phyloP scores from a whole-genome alignment of 2,888 invertebrate species.

The Noctua janthina region DNA sequence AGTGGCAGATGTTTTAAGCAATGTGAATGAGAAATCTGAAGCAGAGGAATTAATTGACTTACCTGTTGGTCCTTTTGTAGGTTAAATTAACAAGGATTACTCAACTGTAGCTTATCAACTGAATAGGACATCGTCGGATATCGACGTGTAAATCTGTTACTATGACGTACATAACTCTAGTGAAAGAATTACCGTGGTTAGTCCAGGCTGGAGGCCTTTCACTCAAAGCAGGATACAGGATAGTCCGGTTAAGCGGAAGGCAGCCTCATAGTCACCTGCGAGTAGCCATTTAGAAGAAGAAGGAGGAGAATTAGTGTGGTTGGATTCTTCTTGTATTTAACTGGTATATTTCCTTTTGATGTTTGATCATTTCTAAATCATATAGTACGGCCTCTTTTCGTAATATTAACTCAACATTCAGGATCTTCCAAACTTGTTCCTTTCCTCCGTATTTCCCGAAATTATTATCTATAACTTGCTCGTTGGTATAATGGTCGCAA shows the following conservation, averaged over 20 bases:
- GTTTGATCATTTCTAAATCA: not conserved
- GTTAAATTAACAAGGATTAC: not conserved
- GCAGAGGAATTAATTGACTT: not conserved
- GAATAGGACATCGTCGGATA: not conserved
- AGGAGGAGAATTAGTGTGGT: too few relatives aligned
- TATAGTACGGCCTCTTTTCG: not conserved
- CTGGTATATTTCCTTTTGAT: not conserved
- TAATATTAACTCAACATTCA: not conserved
- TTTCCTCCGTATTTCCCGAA: not conserved
- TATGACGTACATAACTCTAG: not conserved
- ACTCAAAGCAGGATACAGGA: too few relatives aligned
- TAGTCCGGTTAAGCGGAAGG: too few relatives aligned
- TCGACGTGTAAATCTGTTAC: too few relatives aligned
- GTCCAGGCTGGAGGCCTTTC: too few relatives aligned
- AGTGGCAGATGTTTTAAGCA: not conserved
- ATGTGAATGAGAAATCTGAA: not conserved
- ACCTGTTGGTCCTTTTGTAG: not conserved
- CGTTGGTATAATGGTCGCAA: too few relatives aligned
- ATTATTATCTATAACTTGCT: not conserved
- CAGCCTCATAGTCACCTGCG: too few relatives aligned
- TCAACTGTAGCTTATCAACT: not conserved
- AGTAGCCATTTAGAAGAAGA: too few relatives aligned
- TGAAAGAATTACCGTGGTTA: too few relatives aligned
- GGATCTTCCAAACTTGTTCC: not conserved
- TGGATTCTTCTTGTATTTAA: not conserved